These are phyloP conservation scores for Synergus japonicus DNA, from an alignment of 2,888 invertebrate species.

Conservation along the genomic window DNA sequence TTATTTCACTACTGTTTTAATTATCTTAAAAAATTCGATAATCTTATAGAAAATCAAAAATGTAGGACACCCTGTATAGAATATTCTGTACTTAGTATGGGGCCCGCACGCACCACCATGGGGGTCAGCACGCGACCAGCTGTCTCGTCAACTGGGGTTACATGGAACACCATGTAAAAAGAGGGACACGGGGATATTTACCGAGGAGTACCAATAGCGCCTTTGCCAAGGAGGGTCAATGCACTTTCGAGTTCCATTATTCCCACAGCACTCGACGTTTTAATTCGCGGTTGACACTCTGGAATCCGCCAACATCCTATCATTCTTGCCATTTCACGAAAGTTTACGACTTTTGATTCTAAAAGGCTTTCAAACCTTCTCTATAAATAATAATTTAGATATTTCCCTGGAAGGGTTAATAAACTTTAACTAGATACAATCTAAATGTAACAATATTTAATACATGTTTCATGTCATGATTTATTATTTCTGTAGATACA, in stretches of 20 bases:
- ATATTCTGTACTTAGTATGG: slow-evolving; percentile 49
- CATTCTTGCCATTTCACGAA: background rate
- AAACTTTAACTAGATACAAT: background rate
- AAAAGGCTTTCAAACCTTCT: too few species aligned
- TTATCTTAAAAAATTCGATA: background rate
- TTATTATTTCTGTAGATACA: background rate
- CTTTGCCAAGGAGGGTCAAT: slow-evolving; percentile 50
- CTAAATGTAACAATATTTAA: background rate
- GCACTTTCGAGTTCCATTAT: slow-evolving; percentile 50
- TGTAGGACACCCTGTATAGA: slow-evolving; percentile 54
- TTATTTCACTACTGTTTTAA: too few species aligned
- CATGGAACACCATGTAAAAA: slow-evolving; percentile 29
- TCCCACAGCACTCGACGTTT: slow-evolving; percentile 47
- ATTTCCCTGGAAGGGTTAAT: background rate
- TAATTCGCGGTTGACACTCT: slow-evolving; percentile 31
- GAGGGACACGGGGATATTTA: slow-evolving; percentile 43
- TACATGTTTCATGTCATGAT: background rate
- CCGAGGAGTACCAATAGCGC: slow-evolving; percentile 51
- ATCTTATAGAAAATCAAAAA: background rate
- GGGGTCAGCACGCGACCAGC: slow-evolving; percentile 73
- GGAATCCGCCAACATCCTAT: slow-evolving; percentile 30
- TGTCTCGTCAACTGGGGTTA: slow-evolving; percentile 61
- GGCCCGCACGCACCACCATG: slow-evolving; percentile 59
- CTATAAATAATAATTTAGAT: too few species aligned
- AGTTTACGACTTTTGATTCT: background rate